phyloP scores from a whole-genome alignment of 1,140 invertebrate genomes.

The Dryas iulia region DNA sequence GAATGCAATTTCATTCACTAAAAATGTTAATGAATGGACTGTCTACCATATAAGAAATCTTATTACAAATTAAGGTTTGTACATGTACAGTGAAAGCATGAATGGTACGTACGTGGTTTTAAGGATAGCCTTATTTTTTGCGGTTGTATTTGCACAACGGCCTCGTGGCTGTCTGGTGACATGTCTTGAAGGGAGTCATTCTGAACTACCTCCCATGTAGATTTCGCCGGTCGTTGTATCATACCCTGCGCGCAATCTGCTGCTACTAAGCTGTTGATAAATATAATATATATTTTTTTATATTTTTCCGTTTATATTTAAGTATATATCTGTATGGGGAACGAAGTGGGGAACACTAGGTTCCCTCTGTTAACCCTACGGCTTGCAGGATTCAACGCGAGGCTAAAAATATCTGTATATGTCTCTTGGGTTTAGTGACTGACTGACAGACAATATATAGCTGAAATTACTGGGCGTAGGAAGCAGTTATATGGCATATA shows the following conservation, averaged over 20 bases:
- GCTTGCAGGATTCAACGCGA: too few species aligned
- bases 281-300: neutral
- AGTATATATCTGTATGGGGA: too few species aligned
- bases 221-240: constrained; percentile 58
- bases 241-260: constrained; percentile 60
- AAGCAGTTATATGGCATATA: too few species aligned
- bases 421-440: too few species aligned
- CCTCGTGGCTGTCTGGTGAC: constrained; percentile 42
- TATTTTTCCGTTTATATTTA: too few species aligned
- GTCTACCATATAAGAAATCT: neutral
- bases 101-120: constrained; percentile 58
- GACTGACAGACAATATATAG: too few species aligned
- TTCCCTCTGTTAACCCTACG: too few species aligned
- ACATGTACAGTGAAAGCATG: constrained; percentile 1
- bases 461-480: too few species aligned
- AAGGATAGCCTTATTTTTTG: constrained; percentile 65
- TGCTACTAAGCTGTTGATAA: constrained; percentile 52
- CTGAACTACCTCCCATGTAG: constrained; percentile 57
- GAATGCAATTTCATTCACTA: neutral
- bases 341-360: too few species aligned
- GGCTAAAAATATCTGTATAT: too few species aligned
- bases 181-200: constrained; percentile 66
- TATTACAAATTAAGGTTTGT: neutral
- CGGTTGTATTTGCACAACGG: constrained; percentile 70
- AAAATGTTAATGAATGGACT: neutral